Base-by-base conservation (phyloP, 2,888 invertebrate species). In the Stenurella melanura region DNA sequence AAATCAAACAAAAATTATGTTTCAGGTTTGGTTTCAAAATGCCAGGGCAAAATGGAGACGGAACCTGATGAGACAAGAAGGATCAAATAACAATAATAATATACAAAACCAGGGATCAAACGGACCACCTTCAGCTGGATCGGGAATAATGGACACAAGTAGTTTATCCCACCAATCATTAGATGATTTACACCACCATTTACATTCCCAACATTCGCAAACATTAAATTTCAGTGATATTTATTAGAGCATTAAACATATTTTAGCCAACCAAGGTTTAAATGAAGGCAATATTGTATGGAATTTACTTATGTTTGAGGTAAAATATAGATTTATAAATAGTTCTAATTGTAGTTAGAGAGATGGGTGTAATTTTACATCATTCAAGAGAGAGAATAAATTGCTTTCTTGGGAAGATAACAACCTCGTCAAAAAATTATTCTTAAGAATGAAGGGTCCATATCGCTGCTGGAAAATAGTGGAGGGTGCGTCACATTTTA, bases 21-120 rank as follows among this genome's bases (percentile, higher is more conserved):
- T 85, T 12, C 86, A 99, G 98, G 98, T 99, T 0, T 99, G 99
- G 99, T 99, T 99, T 90, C 99, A 99, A 93, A 99, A 99, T 89
- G 98, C 99, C 0, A 92, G 99, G 70, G 99, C 99, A 54, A 99
- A 99, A 91, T 99, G 98, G 96, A 94, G 99, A 82, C 93, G 99
- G 70, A 98, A 96, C 89, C 93, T 96, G 88, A 96, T 96, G 95
- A 91, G 96, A 68, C 96, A 96, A 87, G 96, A 97, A 87, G 92
- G 93, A 42, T 86, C 87, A 18, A 81, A 83, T 57, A 86, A 86
- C 78, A 83, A 84, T 54, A 84, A 82, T 75, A 85, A 78, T 75
- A 83, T 85, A 67, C 83, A 85, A 66, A 84, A 81, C 54, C 86
- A 84, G 75, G 86, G 86, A 38, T 82, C 87, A 18, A 88, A 86